Conservation (phyloP, 64 coral and sea anemone species). For the Anthopleura sola region DNA sequence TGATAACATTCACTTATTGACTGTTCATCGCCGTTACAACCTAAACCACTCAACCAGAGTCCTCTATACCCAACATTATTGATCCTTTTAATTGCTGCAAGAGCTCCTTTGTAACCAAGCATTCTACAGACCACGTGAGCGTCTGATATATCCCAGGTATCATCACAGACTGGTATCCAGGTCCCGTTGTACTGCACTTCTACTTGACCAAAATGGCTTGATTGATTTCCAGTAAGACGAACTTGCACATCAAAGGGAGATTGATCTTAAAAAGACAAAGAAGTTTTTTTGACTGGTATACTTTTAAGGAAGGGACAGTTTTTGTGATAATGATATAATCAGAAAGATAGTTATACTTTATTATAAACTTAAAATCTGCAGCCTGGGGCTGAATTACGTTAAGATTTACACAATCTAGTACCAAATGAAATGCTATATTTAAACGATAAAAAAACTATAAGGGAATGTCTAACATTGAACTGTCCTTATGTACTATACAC, state of each 20-base stretch:
- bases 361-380: too few species aligned
- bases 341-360: too few species aligned
- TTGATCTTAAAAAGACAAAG: too few species aligned
- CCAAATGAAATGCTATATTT: too few species aligned
- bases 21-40: background rate
- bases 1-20: background rate
- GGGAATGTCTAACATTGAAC: too few species aligned
- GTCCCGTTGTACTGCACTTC: background rate
- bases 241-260: background rate
- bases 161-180: background rate
- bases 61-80: background rate
- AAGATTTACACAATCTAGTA: too few species aligned
- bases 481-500: too few species aligned
- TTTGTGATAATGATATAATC: too few species aligned
- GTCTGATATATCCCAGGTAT: background rate
- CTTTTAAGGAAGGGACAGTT: too few species aligned
- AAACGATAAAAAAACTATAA: too few species aligned
- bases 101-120: background rate
- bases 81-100: background rate
- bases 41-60: background rate
- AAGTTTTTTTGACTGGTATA: too few species aligned
- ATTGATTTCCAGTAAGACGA: background rate
- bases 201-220: background rate
- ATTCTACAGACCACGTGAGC: constrained; percentile 7
- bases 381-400: too few species aligned